Evolutionary conservation across 2,113 vertebrate genomes (phyloP), one percentile per base, ranked within the genome.

Genomic region (Platysteira castanea): DNA sequence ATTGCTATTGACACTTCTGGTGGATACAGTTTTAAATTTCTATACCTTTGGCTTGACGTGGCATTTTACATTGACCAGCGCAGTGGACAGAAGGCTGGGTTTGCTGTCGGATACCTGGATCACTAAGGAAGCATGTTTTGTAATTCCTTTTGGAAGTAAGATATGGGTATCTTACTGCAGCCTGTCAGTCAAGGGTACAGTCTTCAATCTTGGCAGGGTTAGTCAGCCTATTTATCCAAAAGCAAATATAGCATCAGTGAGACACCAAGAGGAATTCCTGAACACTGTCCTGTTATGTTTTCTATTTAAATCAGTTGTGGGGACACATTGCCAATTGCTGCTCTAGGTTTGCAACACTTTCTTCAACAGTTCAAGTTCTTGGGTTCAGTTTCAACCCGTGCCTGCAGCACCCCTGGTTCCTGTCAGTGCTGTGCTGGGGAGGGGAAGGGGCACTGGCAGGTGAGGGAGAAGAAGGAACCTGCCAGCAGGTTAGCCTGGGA

Each of bases 81-180:
- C 23, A 30, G 16, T 10, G 28, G 23, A 35, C n/a, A 73, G 50
- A 69, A 50, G 42, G 7, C 47, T 80, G 50, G 18, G 2, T 84
- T 87, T 84, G 39, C 39, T 57, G 7, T 52, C 31, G 49, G 19
- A 22, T 87, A 17, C 12, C 31, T 27, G 42, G 26, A 8, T 84
- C 33, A 11, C 27, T 39, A 10, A n/a, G 35, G 69, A 81, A 49
- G 17, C 1, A 2, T 0, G 0, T 61, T 84, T 67, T 70, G 2
- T 50, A 20, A 39, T 77, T 87, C 16, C 35, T 77, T 50, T 67
- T 52, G 44, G 11, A 78, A 57, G 7, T 11, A 13, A 83, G 37
- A 30, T 20, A 3, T 3, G 2, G 30, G 0, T 60, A 6, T 46
- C n/a, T 54, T 74, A 24, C 18, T 56, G 65, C 42, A 42, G 30